phyloP scores from a whole-genome alignment of 2,888 invertebrate species.

The Agonopterix heracliana region DNA sequence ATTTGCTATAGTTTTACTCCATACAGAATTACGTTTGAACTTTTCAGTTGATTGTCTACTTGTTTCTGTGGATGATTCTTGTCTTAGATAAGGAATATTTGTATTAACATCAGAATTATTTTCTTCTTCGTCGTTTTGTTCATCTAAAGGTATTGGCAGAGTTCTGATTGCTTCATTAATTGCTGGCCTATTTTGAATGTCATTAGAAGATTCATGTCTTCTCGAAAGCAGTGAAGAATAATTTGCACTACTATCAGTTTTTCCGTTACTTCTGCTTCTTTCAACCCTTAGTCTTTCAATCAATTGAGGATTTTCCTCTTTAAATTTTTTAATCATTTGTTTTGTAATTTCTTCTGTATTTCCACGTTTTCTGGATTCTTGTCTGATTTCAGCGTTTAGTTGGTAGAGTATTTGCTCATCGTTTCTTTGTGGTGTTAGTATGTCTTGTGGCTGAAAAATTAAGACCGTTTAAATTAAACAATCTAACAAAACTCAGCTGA shows the following conservation, averaged over 20 bases:
- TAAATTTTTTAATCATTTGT: constrained; percentile 43
- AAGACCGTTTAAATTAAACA: not conserved
- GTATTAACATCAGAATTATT: no score
- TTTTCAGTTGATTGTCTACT: not conserved
- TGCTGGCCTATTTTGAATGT: not conserved
- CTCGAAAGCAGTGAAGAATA: constrained; percentile 15
- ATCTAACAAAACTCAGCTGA: no score
- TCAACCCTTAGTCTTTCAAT: constrained; percentile 33
- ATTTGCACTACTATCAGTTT: constrained; percentile 23
- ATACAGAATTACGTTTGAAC: no score
- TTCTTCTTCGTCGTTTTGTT: no score
- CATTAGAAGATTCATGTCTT: not conserved
- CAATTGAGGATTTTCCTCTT: constrained; percentile 38
- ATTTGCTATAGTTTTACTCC: not conserved
- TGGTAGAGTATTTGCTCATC: constrained; percentile 46
- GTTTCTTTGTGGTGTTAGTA: constrained; percentile 28
- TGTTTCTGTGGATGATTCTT: no score
- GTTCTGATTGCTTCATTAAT: no score
- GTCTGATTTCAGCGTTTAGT: constrained; percentile 46
- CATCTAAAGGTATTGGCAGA: no score
- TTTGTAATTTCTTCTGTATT: constrained; percentile 26
- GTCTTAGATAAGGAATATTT: no score
- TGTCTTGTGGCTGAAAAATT: constrained; percentile 39
- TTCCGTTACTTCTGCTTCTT: constrained; percentile 19
- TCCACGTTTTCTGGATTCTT: constrained; percentile 37